Evolutionary conservation across 2,797 vertebrate species (phyloP).

Genomic region (Helarctos malayanus): DNA sequence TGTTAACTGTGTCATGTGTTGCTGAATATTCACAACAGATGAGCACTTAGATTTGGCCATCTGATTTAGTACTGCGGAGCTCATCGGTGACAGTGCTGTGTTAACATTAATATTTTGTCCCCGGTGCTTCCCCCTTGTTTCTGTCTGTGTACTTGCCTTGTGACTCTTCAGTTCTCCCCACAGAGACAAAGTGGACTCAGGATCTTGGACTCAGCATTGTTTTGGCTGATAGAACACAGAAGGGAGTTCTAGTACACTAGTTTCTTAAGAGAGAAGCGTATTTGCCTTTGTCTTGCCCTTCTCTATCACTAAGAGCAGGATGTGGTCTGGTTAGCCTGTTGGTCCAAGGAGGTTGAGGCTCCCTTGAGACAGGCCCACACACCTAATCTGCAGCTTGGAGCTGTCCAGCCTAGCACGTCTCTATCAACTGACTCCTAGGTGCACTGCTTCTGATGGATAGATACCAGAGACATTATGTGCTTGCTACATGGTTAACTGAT

Average conservation of each 20-base stretch:
- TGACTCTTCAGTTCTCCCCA: slow-evolving; percentile 41
- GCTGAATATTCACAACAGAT: slow-evolving; percentile 25
- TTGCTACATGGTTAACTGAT: slow-evolving; percentile 29
- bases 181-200: not conserved
- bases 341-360: not conserved
- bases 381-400: not conserved
- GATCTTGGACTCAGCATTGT: not conserved
- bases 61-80: not conserved
- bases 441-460: not conserved
- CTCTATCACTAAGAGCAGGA: not conserved
- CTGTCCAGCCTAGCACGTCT: not conserved
- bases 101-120: not conserved
- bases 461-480: not conserved
- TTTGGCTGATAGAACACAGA: slow-evolving; percentile 24
- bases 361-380: not conserved
- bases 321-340: not conserved
- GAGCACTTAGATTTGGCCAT: not conserved
- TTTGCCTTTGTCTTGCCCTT: not conserved
- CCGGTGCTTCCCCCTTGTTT: not conserved
- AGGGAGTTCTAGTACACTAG: not conserved
- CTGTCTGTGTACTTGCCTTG: not conserved
- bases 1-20: not conserved
- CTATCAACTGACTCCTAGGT: not conserved
- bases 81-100: not conserved
- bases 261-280: not conserved